Evolutionary conservation across 2,113 vertebrate species (phyloP), one percentile per base, ranked within the genome.

Genomic region (Hippocampus mohnikei): DNA sequence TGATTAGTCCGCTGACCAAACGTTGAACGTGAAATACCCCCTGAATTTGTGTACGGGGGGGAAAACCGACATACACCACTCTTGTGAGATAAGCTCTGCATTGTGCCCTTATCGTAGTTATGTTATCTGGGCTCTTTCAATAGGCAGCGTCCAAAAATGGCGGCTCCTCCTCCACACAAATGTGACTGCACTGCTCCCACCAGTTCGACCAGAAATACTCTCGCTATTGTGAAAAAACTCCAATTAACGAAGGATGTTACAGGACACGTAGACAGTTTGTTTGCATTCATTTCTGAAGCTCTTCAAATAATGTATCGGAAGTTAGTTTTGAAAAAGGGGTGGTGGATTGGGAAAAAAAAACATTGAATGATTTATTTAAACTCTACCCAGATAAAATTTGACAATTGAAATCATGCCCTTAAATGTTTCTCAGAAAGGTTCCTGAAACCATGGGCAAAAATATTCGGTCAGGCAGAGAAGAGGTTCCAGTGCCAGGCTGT

Each of bases 31-130:
- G 66, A 76, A 70, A 72, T 56, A 64, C 82, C 78, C 80, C 46
- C 66, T 27, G 76, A 87, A 87, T 91, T 89, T 91, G 78, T 87
- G 85, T 88, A 71, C n/a, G 78, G 73, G 71, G 4, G 59, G 77
- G 85, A 82, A 79, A 78, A 61, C 42, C 67, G 10, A 42, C 74
- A 56, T 59, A 37, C 27, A 3, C 77, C 10, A 25, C 74, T 70
- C 64, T 67, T 66, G 75, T 72, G 48, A 66, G 25, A 74, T 55
- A 60, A 75, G 41, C 74, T 37, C 58, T 4, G 46, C 50, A 59
- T 62, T 81, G 65, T 67, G 70, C 64, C 59, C 13, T 60, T 76
- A 75, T 70, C 37, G 0, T 29, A 0, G 58, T 21, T 18, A 53
- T 53, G 65, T 66, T 78, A 79, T 81, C 58, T 56, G 29, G 67